Conservation (phyloP, 2,888 invertebrate species). For the Adineta ricciae region DNA sequence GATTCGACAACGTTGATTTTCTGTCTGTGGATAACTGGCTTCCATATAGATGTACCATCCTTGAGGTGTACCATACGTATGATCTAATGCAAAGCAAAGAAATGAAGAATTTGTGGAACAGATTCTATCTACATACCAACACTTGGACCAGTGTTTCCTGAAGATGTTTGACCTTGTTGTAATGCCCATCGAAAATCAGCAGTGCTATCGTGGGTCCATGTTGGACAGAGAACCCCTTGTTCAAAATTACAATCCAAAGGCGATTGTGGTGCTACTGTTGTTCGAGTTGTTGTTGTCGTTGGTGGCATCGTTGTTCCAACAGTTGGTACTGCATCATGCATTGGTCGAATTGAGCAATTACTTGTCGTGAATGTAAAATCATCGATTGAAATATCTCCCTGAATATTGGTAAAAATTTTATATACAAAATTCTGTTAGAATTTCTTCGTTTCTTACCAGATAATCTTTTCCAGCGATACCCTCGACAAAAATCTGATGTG, state of each 20-base stretch:
- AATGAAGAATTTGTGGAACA: no score
- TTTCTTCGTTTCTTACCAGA: no score
- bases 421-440: background rate
- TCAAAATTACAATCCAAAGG: constrained; percentile 15
- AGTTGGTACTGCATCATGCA: constrained; percentile 16
- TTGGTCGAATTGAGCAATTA: constrained; percentile 19
- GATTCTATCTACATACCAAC: background rate
- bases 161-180: background rate
- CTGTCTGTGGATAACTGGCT: constrained; percentile 37
- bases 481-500: background rate
- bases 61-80: constrained; percentile 23
- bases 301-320: background rate
- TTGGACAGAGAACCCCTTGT: background rate
- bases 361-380: constrained; percentile 21
- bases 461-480: constrained; percentile 13
- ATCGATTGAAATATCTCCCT: background rate
- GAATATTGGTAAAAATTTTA: background rate
- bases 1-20: background rate
- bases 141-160: background rate
- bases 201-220: background rate
- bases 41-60: constrained; percentile 42
- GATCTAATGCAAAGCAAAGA: background rate
- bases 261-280: constrained; percentile 6
- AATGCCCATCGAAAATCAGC: constrained; percentile 26
- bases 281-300: background rate